phyloP scores from a whole-genome alignment of 1,140 invertebrate species.

The Drosophila pachea region DNA sequence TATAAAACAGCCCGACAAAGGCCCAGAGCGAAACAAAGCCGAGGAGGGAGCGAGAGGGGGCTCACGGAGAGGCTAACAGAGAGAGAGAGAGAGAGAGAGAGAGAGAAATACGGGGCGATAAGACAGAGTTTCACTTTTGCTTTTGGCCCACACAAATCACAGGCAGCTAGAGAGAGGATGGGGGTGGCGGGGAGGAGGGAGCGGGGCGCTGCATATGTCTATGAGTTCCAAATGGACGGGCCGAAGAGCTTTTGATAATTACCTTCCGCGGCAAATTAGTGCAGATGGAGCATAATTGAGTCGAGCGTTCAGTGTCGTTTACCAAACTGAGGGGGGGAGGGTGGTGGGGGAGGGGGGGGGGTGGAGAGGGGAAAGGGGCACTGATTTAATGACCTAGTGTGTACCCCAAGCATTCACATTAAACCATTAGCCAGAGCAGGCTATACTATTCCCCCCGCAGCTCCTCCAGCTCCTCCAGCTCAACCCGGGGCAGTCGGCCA shows the following conservation, averaged over 20 bases:
- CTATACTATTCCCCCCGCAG: constrained; percentile 17
- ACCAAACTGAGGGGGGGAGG: not conserved
- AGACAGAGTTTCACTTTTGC: constrained; percentile 56
- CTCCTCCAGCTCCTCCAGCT: too few species aligned
- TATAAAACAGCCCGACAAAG: constrained; percentile 34
- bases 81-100: not conserved
- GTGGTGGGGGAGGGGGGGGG: too few species aligned
- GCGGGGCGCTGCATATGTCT: constrained; percentile 10
- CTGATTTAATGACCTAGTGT: constrained; percentile 33
- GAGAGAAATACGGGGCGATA: constrained; percentile 19
- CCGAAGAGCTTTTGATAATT: constrained; percentile 40
- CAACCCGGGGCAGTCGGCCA: too few species aligned
- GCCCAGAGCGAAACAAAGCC: constrained; percentile 26
- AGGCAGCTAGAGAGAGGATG: too few species aligned
- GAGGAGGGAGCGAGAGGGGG: not conserved
- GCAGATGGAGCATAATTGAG: constrained; percentile 33
- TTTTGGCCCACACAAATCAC: constrained; percentile 26
- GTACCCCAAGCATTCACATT: constrained; percentile 24
- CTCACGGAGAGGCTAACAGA: not conserved
- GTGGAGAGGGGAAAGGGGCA: not conserved
- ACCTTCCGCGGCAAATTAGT: constrained; percentile 24
- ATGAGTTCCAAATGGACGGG: constrained; percentile 21
- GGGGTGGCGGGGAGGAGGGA: constrained; percentile 4
- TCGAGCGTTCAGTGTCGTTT: constrained; percentile 38
- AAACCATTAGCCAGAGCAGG: constrained; percentile 21